Base-by-base conservation (phyloP, 53 echinoderm and acorn worm species). In the Glandiceps talaboti region DNA sequence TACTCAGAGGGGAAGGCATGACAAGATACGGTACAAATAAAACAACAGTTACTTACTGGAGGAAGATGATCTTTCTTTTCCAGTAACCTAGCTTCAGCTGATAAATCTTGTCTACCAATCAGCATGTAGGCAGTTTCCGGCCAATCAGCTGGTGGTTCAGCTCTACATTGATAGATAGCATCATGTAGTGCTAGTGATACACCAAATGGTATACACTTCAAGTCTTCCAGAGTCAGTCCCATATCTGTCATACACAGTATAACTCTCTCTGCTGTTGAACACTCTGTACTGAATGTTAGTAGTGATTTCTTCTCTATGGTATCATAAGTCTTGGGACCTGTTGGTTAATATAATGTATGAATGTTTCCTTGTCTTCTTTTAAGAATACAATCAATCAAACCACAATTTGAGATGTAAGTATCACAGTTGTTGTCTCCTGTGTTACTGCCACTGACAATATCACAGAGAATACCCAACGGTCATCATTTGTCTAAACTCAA, bases 111-210 rank as follows among this genome's bases (percentile, higher is more conserved):
- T 32, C 93, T 78, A 14, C 89, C 89, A 27, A 91, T 87, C 31
- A 94, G 85, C 33, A 83, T 87, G 76, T 93, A 99, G 1, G 99
- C 99, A 0, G 86, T 86, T 86, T 94, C 90, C 0, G 99, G 91
- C 99, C 99, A 93, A 32, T 85, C 85, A 32, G 86, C 83, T 0
- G 91, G 99, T 1, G 99, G 99, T 28, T 86, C 87, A 73, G 91
- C 91, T 80, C 88, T 83, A 33, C 93, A 89, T 33, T 85, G 83
- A 75, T 86, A 80, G 30, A 86, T 86, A 1, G 83, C 84, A 45
- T 97, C 87, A 77, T 87, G 77, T 29, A 94, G 93, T 25, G 94
- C 91, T 14, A 94, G 86, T 31, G 91, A 86, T 75, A 94, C 79
- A 29, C 93, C 93, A 80, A 85, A 74, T 26, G 93, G 89, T 0